These are phyloP conservation scores for Hapalemur alaotrensis DNA, from an alignment of 2,797 vertebrate genomes.

Conservation along the genomic window DNA sequence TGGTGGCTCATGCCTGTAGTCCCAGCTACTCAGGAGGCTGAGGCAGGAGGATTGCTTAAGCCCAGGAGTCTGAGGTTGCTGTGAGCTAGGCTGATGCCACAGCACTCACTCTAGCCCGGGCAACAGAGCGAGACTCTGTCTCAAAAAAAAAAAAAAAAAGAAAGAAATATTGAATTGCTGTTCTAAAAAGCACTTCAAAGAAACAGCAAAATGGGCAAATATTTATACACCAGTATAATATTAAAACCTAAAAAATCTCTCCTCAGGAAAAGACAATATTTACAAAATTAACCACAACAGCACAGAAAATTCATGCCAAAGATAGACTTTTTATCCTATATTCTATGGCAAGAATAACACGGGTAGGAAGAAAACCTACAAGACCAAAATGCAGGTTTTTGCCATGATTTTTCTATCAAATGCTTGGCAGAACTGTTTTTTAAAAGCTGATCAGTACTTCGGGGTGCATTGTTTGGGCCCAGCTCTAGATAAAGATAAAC, in stretches of 20 bases:
- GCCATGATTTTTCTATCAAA: conserved; percentile 7
- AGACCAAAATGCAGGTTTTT: neutral
- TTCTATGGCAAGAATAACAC: neutral
- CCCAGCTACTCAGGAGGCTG: no score
- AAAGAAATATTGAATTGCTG: conserved; percentile 47
- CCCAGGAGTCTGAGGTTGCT: no score
- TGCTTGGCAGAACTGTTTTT: neutral
- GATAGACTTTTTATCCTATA: neutral
- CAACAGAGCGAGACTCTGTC: no score
- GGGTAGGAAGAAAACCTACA: neutral
- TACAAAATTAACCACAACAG: conserved; percentile 32
- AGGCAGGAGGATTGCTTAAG: no score
- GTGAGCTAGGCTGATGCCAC: no score
- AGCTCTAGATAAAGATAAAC: conserved; percentile 68
- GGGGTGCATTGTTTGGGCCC: conserved; percentile 48
- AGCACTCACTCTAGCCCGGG: no score
- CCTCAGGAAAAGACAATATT: conserved; percentile 49
- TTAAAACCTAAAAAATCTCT: conserved; percentile 49
- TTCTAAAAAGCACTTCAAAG: conserved; percentile 51
- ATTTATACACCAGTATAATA: conserved; percentile 2
- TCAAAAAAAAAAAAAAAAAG: no score
- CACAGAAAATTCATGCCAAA: conserved; percentile 13
- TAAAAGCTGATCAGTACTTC: conserved; percentile 31
- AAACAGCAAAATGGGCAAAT: conserved; percentile 20
- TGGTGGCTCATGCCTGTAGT: no score